Base-by-base conservation (phyloP, 2,888 invertebrate species). In the Capitulum mitella region DNA sequence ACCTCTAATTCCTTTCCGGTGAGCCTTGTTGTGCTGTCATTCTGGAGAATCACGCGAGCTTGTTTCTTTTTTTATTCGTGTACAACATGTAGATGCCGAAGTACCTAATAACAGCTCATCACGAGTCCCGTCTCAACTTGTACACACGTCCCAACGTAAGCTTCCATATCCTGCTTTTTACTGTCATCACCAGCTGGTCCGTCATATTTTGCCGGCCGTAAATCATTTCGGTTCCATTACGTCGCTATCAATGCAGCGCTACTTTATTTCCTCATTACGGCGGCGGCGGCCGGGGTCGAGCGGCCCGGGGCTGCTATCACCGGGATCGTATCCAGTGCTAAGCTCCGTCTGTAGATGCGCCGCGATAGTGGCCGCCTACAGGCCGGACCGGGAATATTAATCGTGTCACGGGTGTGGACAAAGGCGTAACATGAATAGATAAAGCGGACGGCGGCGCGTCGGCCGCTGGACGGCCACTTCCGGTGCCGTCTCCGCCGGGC, bases 401-500 rank as follows among this genome's bases (percentile, higher is more conserved):
- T 32, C 64, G 26, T 40, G 19, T 26, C 40, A 26, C 29, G 6
- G 70, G 37, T 40, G 70, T 70, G 70, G n/a, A 70, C 70, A 70
- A 70, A 70, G 70, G 70, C 40, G 70, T 70, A 40, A 70, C 40
- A 70, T 70, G 40, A 70, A 40, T 70, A 70, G 70, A 70, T 70
- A 40, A 37, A 14, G 40, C 37, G 6, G 70, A 70, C 70, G 64
- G 14, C 19, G 32, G 34, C 34, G 43, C 43, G 43, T 43, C 64
- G 0, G 19, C 19, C 29, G 58, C 58, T 26, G 58, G 29, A 29
- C 58, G 12, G n/a, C n/a, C n/a, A n/a, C n/a, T n/a, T n/a, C n/a
- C n/a, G n/a, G n/a, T n/a, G n/a, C n/a, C n/a, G n/a, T n/a, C n/a
- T n/a, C n/a, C n/a, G n/a, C n/a, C n/a, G n/a, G n/a, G n/a, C n/a